A percentile compares a stretch with the other conserved stretches of the same genome.
phyloP scores from a whole-genome alignment of 30 jellyfish, hydroid and myxozoan genomes.

The Hydractinia symbiolongicarpus region DNA sequence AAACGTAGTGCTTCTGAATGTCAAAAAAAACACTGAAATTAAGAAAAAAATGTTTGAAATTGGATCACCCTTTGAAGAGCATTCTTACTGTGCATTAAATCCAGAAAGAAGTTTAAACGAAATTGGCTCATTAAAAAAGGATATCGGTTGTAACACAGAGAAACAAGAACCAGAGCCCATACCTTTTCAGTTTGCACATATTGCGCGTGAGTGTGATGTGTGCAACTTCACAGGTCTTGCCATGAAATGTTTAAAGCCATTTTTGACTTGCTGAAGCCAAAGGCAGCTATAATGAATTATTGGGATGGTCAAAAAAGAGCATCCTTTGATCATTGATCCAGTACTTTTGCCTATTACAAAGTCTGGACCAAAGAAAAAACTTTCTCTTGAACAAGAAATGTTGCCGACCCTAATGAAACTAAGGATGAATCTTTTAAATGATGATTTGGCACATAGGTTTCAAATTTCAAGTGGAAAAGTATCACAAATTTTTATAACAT shows the following conservation, averaged over 20 bases:
- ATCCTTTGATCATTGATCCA: constrained; percentile 19
- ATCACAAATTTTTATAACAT: constrained; percentile 35
- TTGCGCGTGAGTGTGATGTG: constrained; percentile 45
- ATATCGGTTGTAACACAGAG: no score
- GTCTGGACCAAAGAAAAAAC: constrained; percentile 43
- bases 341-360: constrained; percentile 27
- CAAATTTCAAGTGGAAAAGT: constrained; percentile 35
- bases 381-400: constrained; percentile 49
- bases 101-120: no score
- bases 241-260: no score
- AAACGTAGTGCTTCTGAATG: no score
- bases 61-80: no score
- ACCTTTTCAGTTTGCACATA: constrained; percentile 34
- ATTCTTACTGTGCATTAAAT: no score
- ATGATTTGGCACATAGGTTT: constrained; percentile 53
- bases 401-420: constrained; percentile 37
- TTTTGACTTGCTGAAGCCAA: neutral
- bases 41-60: no score
- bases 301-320: constrained; percentile 44
- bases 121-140: no score
- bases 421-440: constrained; percentile 36
- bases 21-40: no score
- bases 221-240: no score
- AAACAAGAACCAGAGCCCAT: no score
- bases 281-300: constrained; percentile 46